Conservation (phyloP, 2,888 invertebrate genomes). For the Julus scandinavius region DNA sequence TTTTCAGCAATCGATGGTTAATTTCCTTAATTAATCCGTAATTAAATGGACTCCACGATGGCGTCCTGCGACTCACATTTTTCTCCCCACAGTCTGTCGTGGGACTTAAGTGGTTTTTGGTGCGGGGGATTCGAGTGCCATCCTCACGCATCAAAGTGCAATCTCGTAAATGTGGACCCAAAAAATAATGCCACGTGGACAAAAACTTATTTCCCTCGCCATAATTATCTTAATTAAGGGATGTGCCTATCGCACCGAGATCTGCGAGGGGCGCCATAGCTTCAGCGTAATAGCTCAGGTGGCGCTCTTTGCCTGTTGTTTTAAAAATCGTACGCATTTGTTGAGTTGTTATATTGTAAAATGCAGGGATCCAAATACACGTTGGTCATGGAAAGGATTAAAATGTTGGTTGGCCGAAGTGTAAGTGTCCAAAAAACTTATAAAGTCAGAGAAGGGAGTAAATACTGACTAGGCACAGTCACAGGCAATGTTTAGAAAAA, state of each 20-base stretch:
- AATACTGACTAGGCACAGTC: too few relatives aligned
- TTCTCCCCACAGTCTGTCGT: background rate
- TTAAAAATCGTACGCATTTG: too few relatives aligned
- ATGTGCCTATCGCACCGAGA: background rate
- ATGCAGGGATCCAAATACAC: too few relatives aligned
- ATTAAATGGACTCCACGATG: background rate
- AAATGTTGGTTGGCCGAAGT: too few relatives aligned
- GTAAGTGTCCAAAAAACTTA: too few relatives aligned
- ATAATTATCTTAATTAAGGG: background rate
- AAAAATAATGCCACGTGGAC: background rate
- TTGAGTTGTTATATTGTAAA: too few relatives aligned
- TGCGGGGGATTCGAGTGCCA: background rate
- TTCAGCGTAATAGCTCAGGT: too few relatives aligned
- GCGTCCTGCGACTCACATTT: background rate
- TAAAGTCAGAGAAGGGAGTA: too few relatives aligned
- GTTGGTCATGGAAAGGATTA: too few relatives aligned
- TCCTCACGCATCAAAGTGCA: background rate
- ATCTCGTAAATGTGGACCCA: constrained; percentile 3
- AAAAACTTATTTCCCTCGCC: background rate
- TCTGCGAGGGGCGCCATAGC: background rate
- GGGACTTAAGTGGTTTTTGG: constrained; percentile 4
- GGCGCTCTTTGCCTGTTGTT: too few relatives aligned
- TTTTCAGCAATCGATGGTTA: constrained; percentile 22
- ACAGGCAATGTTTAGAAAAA: too few relatives aligned
- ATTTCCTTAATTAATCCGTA: constrained; percentile 36